Conservation (phyloP, 2,797 vertebrate species). For the Myripristis jacobus region DNA sequence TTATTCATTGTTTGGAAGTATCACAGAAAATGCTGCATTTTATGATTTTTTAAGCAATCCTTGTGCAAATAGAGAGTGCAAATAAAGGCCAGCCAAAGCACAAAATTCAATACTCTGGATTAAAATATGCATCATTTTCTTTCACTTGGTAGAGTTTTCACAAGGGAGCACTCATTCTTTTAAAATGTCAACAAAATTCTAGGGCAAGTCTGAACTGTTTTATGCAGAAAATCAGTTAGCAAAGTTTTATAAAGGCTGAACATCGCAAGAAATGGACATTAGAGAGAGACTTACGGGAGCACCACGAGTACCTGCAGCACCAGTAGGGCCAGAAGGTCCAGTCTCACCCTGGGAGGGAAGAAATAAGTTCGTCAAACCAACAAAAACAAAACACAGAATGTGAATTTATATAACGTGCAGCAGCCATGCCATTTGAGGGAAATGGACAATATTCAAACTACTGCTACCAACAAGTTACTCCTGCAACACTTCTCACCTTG, state of each 20-base stretch:
- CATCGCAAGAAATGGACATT: neutral
- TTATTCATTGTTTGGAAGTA: no score
- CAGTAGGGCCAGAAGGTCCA: slow-evolving; percentile 87
- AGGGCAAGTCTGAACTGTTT: neutral
- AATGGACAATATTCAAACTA: no score
- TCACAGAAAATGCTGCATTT: no score
- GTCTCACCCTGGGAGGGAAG: slow-evolving; percentile 88
- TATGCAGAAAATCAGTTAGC: neutral
- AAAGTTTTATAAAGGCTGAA: neutral
- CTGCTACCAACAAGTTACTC: neutral
- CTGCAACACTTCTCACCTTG: slow-evolving; percentile 85
- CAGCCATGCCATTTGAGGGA: no score
- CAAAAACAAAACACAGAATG: neutral
- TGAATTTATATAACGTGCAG: neutral
- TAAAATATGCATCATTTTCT: neutral
- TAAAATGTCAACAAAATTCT: neutral
- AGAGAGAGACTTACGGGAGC: slow-evolving; percentile 90
- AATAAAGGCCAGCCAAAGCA: no score
- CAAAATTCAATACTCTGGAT: neutral
- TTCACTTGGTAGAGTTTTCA: neutral
- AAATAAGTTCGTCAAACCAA: slow-evolving; percentile 38
- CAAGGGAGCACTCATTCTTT: neutral
- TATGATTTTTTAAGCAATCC: no score
- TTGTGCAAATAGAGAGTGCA: no score
- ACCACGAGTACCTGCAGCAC: slow-evolving; percentile 90